Base-by-base conservation (phyloP, 2,797 vertebrate genomes). In the Garrulus glandarius region DNA sequence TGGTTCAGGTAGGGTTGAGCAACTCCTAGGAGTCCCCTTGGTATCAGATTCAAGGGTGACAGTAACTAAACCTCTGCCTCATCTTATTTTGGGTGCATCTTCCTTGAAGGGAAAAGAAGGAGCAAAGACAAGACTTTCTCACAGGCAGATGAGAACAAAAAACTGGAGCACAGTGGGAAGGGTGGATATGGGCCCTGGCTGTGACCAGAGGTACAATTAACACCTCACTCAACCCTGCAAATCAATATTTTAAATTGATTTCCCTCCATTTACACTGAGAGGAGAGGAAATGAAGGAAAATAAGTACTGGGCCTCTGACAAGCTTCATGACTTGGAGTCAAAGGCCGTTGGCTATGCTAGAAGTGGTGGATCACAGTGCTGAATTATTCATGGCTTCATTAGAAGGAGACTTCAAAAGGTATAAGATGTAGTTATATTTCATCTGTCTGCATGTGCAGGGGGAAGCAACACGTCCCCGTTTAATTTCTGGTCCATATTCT, bases 161-260 rank as follows among this genome's bases (percentile, higher is more conserved):
- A 74, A 29, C 5, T 3, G 37, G 85, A 68, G 49, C 83, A 44
- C 30, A 30, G 64, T 34, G 64, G 87, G 68, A 78, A 41, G 52
- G 61, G 71, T 78, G 83, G 44, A 36, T 20, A 2, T 27, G 50
- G 75, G 70, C 74, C 85, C 78, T 21, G n/a, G 26, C 83, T 84
- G 76, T 72, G 77, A 85, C 84, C 77, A 68, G 57, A 89, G 65
- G 76, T 93, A 27, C 94, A 92, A 93, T 96, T 92, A 96, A 90
- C 85, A 92, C 70, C 80, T 95, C n/a, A 10, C 69, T 92, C 94
- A 91, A 47, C 69, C 57, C 76, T 30, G 6, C 81, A 81, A 55
- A 94, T 97, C 89, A 96, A 84, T 92, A 75, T 72, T 93, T 86
- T 85, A 84, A 91, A 97, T 94, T 89, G 95, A 97, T 97, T 96